Evolutionary conservation across 2,888 invertebrate species (phyloP), one percentile per base, ranked within the genome.

Genomic region (Sesia apiformis): DNA sequence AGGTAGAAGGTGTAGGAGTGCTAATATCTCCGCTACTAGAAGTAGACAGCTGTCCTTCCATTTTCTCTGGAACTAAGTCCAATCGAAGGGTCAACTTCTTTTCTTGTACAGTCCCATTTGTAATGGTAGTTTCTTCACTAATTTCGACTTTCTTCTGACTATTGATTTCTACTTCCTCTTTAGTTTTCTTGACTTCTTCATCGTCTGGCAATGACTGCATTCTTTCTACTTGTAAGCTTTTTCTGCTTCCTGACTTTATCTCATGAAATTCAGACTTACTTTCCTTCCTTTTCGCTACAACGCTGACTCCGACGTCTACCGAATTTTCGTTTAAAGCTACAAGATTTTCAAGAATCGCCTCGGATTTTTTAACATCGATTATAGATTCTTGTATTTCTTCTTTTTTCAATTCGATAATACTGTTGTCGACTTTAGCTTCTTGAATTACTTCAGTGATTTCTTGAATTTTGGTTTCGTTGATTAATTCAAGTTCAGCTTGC

Each of bases 1-100:
- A 62, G 0, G 73, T 74, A 1, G 78, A 65, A 0, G 86, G 84
- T 0, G 78, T 80, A 0, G 78, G 77, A 4, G 77, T 79, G 3
- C 67, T 57, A 8, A 72, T 76, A 3, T 66, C 65, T 4, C 67
- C 46, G 4, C 46, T 46, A n/a, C 46, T 46, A 3, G 46, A 46
- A 46, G 46, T 46, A 64, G 43, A 62, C 69, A 0, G 53, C 51
- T 5, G 70, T 69, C 5, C 40, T 66, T 55, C 7, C 61, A 59
- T 41, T 59, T 61, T 46, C 23, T 60, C 58, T 55, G 56, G 54
- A 38, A 53, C 53, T 38, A 69, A 55, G 55, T 69, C 67, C 8
- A 60, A 69, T 4, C 52, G 56, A 55, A 74, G 55, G 46, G 60
- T 57, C n/a, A 71, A 53, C 38, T 66, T 59, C 55, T 54, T 46